A percentile compares a stretch with the other conserved stretches of the same genome.
Conservation (phyloP, 2,888 invertebrate genomes). For the Macaria liturata region DNA sequence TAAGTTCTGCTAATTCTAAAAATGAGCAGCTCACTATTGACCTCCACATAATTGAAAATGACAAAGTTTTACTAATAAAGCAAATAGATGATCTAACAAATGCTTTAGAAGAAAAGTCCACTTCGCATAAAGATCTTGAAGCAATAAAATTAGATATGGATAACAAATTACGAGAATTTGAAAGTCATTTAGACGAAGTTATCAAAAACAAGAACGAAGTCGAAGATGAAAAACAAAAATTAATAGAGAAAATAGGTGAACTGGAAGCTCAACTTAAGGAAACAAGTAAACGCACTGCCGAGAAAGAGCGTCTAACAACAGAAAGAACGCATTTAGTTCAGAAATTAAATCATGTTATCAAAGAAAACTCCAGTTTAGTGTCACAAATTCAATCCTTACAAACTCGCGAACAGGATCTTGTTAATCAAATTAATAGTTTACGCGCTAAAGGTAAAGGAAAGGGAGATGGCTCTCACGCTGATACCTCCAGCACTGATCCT, state of each 20-base stretch:
- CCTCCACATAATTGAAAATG: conserved; percentile 77
- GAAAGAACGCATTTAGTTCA: conserved; percentile 39
- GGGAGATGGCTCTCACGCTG: conserved; percentile 16
- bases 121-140: conserved; percentile 52
- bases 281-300: conserved; percentile 16
- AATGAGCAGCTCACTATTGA: conserved; percentile 79
- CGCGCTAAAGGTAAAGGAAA: conserved; percentile 13
- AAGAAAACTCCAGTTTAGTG: conserved; percentile 44
- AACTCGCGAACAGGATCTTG: conserved; percentile 20
- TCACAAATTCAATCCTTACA: conserved; percentile 23
- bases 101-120: conserved; percentile 49
- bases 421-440: conserved; percentile 18
- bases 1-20: conserved; percentile 62
- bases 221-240: conserved; percentile 46
- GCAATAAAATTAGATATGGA: conserved; percentile 54
- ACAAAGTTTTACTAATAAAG: conserved; percentile 73
- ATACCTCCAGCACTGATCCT: conserved; percentile 8
- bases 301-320: conserved; percentile 31
- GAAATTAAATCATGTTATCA: conserved; percentile 21
- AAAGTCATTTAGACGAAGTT: conserved; percentile 47
- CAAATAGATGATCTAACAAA: conserved; percentile 71
- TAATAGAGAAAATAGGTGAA: conserved; percentile 45
- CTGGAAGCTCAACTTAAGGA: conserved; percentile 38
- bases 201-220: conserved; percentile 47
- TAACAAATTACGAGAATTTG: conserved; percentile 58